These are phyloP conservation scores for Pygoscelis antarcticus DNA, from an alignment of 2,113 vertebrate genomes.

Conservation along the genomic window DNA sequence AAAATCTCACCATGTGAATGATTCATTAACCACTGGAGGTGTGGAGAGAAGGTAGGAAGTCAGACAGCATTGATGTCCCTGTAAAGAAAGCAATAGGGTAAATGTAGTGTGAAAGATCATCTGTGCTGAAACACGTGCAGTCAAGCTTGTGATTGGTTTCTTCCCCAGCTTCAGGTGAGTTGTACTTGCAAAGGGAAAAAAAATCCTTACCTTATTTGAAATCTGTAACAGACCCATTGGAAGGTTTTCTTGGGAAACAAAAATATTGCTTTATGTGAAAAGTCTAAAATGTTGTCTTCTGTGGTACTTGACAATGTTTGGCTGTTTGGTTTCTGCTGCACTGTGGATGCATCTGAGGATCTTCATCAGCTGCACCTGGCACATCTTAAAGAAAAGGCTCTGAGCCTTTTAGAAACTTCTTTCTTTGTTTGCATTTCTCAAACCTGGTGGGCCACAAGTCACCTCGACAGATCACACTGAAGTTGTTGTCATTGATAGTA, in stretches of 20 bases:
- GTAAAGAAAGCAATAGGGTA: neutral
- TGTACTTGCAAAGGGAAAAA: neutral
- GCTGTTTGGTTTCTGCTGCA: neutral
- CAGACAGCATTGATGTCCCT: neutral
- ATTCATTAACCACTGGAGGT: slow-evolving; percentile 20
- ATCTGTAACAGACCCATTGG: neutral
- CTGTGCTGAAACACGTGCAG: neutral
- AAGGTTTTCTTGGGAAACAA: neutral
- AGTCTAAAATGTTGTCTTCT: neutral
- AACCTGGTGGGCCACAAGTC: neutral
- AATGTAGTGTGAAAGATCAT: neutral
- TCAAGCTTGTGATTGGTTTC: slow-evolving; percentile 8
- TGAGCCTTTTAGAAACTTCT: neutral
- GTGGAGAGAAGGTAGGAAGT: neutral
- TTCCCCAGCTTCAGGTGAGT: neutral
- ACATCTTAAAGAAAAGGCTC: neutral
- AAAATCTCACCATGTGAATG: neutral
- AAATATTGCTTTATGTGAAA: neutral
- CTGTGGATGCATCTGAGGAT: neutral
- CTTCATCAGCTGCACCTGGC: neutral
- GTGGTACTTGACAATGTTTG: neutral
- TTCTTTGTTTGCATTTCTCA: neutral
- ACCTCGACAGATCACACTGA: neutral
- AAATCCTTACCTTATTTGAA: neutral
- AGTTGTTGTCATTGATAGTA: neutral